Evolutionary conservation across 2,888 invertebrate species (phyloP).

Genomic region (Drosophila silvestris): DNA sequence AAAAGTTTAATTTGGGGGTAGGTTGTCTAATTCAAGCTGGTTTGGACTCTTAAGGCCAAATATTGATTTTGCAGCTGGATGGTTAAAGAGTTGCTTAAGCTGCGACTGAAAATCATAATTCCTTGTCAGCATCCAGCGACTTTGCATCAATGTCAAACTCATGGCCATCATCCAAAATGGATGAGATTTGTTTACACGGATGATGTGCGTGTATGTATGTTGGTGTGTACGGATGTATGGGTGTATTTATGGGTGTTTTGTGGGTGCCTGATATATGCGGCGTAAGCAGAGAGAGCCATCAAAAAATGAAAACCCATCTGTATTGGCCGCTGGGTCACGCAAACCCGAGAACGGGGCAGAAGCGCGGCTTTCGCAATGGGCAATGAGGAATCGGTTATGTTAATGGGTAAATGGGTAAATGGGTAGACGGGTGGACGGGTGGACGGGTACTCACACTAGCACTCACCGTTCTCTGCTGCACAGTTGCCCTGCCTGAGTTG

Average conservation of each 20-base stretch:
- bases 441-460: conserved; percentile 8
- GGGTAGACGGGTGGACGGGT: conserved; percentile 6
- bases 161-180: conserved; percentile 51
- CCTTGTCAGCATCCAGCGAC: conserved; percentile 10
- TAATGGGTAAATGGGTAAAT: conserved; percentile 5
- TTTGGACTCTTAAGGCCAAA: conserved; percentile 4
- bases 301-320: conserved; percentile 30
- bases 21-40: conserved; percentile 16
- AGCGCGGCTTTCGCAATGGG: conserved; percentile 9
- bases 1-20: conserved; percentile 17
- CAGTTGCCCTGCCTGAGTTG: conserved; percentile 23
- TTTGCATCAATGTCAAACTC: conserved; percentile 28
- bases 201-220: conserved; percentile 5
- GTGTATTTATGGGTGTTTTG: conserved; percentile 6
- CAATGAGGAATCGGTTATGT: conserved; percentile 4
- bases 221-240: no score
- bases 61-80: conserved; percentile 29
- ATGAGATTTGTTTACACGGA: conserved; percentile 59
- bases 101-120: conserved; percentile 11
- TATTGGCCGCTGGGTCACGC: conserved; percentile 53
- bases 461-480: background rate
- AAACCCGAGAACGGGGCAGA: conserved; percentile 8
- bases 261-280: conserved; percentile 25
- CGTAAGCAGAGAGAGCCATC: conserved; percentile 11
- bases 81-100: conserved; percentile 28